Evolutionary conservation across 2,797 vertebrate species (phyloP).

Genomic region (Peromyscus eremicus): DNA sequence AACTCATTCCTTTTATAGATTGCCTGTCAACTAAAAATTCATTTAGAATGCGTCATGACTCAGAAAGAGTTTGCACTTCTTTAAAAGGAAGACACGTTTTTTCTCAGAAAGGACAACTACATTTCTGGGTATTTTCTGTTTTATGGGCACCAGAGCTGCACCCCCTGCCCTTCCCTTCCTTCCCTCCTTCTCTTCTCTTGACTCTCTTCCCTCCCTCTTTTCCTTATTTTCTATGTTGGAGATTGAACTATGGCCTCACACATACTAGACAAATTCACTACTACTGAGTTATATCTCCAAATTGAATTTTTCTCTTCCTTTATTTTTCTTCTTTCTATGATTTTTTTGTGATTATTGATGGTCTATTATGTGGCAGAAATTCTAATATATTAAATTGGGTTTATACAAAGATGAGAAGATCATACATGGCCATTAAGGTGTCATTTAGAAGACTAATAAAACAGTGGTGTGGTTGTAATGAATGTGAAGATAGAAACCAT

Average conservation of each 20-base stretch:
- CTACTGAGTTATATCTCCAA: not conserved
- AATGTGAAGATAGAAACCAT: not conserved
- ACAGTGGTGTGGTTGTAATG: not conserved
- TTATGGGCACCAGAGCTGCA: not conserved
- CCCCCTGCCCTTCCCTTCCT: not conserved
- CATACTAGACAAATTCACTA: not conserved
- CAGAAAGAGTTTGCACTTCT: constrained; percentile 71
- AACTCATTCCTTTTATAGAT: constrained; percentile 79
- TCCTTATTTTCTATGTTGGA: not conserved
- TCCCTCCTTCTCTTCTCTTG: not conserved
- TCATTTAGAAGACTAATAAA: not conserved
- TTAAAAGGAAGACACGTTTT: constrained; percentile 70
- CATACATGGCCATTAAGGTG: not conserved
- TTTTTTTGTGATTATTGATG: not conserved
- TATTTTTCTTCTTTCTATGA: not conserved
- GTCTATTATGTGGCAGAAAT: not conserved
- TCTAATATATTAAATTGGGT: not conserved
- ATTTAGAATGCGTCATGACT: constrained; percentile 72
- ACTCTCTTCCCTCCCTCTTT: not conserved
- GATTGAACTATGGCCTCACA: not conserved
- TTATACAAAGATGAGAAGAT: not conserved
- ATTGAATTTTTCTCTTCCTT: not conserved
- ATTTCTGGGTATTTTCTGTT: constrained; percentile 51
- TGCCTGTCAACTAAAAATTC: constrained; percentile 75
- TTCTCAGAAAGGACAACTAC: constrained; percentile 46